These are phyloP conservation scores for Atherinomorus stipes DNA, from an alignment of 2,113 vertebrate species.

Conservation along the genomic window DNA sequence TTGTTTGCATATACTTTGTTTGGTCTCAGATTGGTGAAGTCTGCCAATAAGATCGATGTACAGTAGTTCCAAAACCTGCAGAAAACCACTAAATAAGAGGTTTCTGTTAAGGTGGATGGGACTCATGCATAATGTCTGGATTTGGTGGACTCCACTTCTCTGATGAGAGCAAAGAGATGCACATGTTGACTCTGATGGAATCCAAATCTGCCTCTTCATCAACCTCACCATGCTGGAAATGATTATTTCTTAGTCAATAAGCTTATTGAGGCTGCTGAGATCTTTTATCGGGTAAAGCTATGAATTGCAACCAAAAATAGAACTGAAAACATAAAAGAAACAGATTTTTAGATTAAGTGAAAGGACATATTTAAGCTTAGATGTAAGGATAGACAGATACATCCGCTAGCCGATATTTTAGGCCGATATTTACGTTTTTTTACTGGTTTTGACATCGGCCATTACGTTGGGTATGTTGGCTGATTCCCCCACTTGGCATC, in stretches of 20 bases:
- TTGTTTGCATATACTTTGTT: not conserved
- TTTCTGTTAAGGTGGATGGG: not conserved
- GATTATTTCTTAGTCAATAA: no score
- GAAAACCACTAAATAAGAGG: not conserved
- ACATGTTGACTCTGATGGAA: conserved; percentile 15
- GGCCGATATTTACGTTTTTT: no score
- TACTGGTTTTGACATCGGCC: no score
- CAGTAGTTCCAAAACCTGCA: not conserved
- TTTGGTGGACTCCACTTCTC: conserved; percentile 14
- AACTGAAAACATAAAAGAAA: no score
- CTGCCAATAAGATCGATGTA: not conserved
- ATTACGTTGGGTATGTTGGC: no score
- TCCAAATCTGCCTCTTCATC: not conserved
- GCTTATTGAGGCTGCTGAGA: not conserved
- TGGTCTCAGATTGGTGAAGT: not conserved
- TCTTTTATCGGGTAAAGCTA: not conserved
- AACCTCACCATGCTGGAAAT: not conserved
- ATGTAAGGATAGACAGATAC: no score
- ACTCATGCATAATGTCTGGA: not conserved
- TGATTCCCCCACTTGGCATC: no score
- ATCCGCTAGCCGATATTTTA: no score
- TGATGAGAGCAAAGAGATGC: not conserved
- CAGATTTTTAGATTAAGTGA: no score
- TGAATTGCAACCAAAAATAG: not conserved
- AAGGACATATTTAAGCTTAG: no score